Evolutionary conservation across 2,888 invertebrate genomes (phyloP).

Genomic region (Chaitophorus viminalis): DNA sequence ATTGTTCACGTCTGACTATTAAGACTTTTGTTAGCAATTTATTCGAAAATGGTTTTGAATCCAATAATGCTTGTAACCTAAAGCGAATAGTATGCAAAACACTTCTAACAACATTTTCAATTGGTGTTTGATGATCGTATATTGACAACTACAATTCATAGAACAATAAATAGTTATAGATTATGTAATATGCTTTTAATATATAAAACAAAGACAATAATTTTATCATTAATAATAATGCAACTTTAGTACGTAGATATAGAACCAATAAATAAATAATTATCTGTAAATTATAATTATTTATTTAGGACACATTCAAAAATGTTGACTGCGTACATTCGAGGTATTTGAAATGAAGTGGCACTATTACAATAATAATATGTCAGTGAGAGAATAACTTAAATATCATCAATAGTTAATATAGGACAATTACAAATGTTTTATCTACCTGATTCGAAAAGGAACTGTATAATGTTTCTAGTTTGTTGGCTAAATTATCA

Average conservation of each 20-base stretch:
- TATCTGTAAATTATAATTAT: no score
- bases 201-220: not conserved
- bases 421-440: not conserved
- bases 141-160: not conserved
- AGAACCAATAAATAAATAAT: not conserved
- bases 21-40: constrained; percentile 21
- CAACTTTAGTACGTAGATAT: no score
- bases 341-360: no score
- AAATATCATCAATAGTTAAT: not conserved
- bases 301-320: no score
- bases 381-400: no score
- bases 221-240: no score
- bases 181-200: not conserved
- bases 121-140: not conserved
- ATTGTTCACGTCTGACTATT: not conserved
- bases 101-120: not conserved
- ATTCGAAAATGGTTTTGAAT: not conserved
- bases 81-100: not conserved
- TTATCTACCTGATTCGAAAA: constrained; percentile 5
- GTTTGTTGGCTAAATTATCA: not conserved
- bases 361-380: no score
- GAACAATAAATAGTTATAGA: not conserved
- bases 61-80: not conserved
- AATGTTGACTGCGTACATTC: not conserved
- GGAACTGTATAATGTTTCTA: not conserved